Percentiles rank a stretch among this genome's conserved stretches.
Conservation (phyloP, 2,113 vertebrate genomes). For the Oplegnathus fasciatus region DNA sequence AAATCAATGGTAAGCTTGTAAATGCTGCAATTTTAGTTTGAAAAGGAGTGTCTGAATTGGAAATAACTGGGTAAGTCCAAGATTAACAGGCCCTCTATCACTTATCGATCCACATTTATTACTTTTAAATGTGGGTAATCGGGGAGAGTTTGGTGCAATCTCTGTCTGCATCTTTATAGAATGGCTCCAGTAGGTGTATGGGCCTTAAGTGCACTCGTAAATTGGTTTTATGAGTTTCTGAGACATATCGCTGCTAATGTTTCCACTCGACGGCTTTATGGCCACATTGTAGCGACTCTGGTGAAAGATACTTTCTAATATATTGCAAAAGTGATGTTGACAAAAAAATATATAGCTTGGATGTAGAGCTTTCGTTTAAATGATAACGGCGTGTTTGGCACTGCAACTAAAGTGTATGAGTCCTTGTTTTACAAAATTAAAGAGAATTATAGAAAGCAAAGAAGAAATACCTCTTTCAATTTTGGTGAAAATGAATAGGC, state of each 20-base stretch:
- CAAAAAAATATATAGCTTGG: constrained; percentile 49
- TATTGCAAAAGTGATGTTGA: constrained; percentile 79
- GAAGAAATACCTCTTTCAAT: background rate
- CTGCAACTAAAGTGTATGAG: constrained; percentile 6
- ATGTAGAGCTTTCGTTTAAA: constrained; percentile 54
- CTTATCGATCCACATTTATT: constrained; percentile 81
- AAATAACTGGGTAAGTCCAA: constrained; percentile 70
- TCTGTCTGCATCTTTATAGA: constrained; percentile 81
- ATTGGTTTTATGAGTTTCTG: constrained; percentile 85
- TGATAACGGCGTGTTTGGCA: constrained; percentile 36
- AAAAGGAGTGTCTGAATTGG: constrained; percentile 62
- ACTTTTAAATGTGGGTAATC: constrained; percentile 83
- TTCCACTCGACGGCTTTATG: constrained; percentile 81
- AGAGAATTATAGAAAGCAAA: background rate
- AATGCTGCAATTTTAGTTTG: constrained; percentile 67
- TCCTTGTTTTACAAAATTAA: background rate
- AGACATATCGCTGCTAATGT: constrained; percentile 85
- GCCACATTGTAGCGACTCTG: constrained; percentile 80
- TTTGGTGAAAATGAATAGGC: background rate
- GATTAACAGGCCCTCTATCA: constrained; percentile 73
- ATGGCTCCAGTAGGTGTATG: constrained; percentile 80
- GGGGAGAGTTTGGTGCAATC: constrained; percentile 77
- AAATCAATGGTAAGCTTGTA: constrained; percentile 75
- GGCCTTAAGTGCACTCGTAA: constrained; percentile 85
- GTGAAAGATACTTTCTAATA: constrained; percentile 71